Base-by-base conservation (phyloP, 1,140 invertebrate genomes). In the Oncopodura yosiiana region DNA sequence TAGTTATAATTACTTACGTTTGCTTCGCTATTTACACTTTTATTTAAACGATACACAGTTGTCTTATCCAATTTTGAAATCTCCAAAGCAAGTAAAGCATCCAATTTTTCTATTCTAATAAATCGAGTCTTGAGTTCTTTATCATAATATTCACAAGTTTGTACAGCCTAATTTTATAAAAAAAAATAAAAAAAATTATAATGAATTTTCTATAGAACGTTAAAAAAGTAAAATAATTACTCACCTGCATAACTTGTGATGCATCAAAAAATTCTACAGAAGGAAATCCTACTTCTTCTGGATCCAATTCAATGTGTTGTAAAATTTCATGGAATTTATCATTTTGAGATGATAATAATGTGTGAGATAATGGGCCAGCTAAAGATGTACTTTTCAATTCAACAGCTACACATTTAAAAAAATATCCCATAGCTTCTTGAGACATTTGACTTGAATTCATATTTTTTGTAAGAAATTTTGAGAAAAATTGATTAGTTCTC, bases 321-420 rank as follows among this genome's bases (percentile, higher is more conserved):
- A 63, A 48, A 32, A 63, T 46, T 21, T 57, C 45, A 14, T 56
- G 39, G 16, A 63, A 56, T 26, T 49, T 56, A 4, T 23, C 18
- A 12, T 23, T 52, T 26, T 32, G 24, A 18, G 43, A 16, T 14
- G 29, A 49, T 16, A 58, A n/a, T 12, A 61, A 29, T 16, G 36
- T 49, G 2, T 53, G 41, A 3, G 41, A 52, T 5, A 58, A 32
- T 1, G 52, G 39, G 8, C 26, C 29, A 14, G 39, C 8, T 19
- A 27, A 23, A 12, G 39, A 26, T 0, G 56, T 37, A 4, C 26
- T 24, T 12, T 55, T 60, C 21, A 63, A 27, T 24, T 63, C 61
- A 14, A 63, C 24, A 4, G 61, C 56, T 19, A 63, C 24, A 39
- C 58, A 60, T 32, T 60, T 60, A 1, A 63, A 21, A 44, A 63